Percentiles rank a stretch among this genome's conserved stretches.
Evolutionary conservation across 2,113 vertebrate species (phyloP).

Genomic region (Leptobrachium ailaonicum): DNA sequence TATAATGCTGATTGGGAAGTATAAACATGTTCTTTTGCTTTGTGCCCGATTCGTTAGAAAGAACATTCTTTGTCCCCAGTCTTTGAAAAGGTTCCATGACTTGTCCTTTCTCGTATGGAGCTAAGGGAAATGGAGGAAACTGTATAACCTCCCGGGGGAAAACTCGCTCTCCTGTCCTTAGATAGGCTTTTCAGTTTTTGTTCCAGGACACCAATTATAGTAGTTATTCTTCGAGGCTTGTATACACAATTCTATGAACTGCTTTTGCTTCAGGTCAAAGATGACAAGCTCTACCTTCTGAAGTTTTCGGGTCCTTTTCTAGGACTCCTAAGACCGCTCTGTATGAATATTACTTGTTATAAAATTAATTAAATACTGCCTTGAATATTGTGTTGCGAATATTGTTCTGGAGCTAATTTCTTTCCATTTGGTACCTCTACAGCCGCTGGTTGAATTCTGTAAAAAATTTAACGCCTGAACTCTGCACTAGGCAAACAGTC

Average conservation of each 20-base stretch:
- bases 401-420: neutral
- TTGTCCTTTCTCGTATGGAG: neutral
- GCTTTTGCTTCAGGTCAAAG: neutral
- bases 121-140: neutral
- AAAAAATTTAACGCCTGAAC: too few relatives aligned
- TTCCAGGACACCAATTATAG: too few relatives aligned
- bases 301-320: neutral
- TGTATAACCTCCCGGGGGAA: neutral
- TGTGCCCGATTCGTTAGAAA: neutral
- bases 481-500: neutral
- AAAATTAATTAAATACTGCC: neutral
- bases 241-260: neutral
- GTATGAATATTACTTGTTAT: too few relatives aligned
- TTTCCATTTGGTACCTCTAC: too few relatives aligned
- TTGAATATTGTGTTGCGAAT: too few relatives aligned
- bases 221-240: neutral
- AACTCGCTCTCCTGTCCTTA: neutral
- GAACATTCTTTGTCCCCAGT: neutral
- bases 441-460: too few relatives aligned
- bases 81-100: slow-evolving; percentile 6
- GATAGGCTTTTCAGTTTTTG: neutral
- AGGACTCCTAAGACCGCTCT: too few relatives aligned
- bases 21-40: slow-evolving; percentile 3
- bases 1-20: neutral
- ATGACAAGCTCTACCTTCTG: neutral